Evolutionary conservation across 2,888 invertebrate species (phyloP), one percentile per base, ranked within the genome.

Genomic region (Carterocephalus palaemon): DNA sequence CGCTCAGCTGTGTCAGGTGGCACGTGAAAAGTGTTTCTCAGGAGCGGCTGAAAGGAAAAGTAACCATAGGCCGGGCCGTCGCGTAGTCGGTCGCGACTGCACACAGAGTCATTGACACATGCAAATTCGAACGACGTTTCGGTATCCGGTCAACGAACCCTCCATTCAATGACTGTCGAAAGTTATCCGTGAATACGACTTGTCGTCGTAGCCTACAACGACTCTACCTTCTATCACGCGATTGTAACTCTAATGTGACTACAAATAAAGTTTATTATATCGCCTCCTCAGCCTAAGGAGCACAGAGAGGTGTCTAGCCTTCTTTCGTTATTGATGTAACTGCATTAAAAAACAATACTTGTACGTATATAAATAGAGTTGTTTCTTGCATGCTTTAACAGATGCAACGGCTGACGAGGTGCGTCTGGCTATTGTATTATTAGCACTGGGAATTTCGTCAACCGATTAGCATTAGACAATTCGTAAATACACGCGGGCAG

Each of bases 131-230:
- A 75, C 70, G 67, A 68, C 75, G 75, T 73, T 74, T 71, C 74
- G 73, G 64, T 67, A 73, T 60, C 67, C 70, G 84, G 84, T 81
- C 82, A 74, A 72, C 69, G 83, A 83, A 73, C 84, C 64, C 64
- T 62, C 71, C 78, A 81, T 82, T 83, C 80, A 84, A 80, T 81
- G 81, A 81, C 80, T 82, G 84, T 81, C 83, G 84, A 85, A 86
- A 86, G 81, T 84, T 81, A 75, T 72, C 75, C 69, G 41, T 20
- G 33, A 26, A 31, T 31, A 71, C 67, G 66, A 71, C 70, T 67
- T 28, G 26, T 70, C 64, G 63, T 49, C 60, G 68, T 68, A 74
- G 71, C 72, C 71, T 72, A 69, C 67, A 67, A 68, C 70, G 65
- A 70, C 69, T 64, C 64, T 56, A 54, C 52, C 41, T 36, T 50